Conservation (phyloP, 2,888 invertebrate genomes). For the Kuschelorhynchus macadamiae region DNA sequence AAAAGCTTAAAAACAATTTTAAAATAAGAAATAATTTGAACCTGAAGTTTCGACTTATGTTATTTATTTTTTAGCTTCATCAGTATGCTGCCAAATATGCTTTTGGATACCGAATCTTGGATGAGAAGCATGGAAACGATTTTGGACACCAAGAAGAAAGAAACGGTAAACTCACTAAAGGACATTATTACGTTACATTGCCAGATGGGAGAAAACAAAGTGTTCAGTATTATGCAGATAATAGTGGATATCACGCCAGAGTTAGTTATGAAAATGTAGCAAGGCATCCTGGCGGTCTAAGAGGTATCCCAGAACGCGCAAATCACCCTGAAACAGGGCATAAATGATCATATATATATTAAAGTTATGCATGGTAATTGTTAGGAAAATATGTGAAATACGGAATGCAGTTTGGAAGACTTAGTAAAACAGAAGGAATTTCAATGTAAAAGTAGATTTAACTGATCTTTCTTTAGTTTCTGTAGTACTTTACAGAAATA, state of each 20-base stretch:
- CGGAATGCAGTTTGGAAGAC: too few relatives aligned
- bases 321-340: too few relatives aligned
- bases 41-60: too few relatives aligned
- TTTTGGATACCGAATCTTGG: conserved; percentile 80
- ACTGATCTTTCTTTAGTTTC: too few relatives aligned
- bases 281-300: conserved; percentile 28
- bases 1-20: too few relatives aligned
- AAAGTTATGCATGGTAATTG: too few relatives aligned
- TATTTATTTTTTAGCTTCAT: conserved; percentile 55
- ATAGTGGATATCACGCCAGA: conserved; percentile 83
- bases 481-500: too few relatives aligned
- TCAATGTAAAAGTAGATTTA: too few relatives aligned
- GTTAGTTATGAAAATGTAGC: conserved; percentile 74
- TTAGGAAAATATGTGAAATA: too few relatives aligned
- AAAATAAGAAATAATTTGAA: too few relatives aligned
- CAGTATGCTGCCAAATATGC: conserved; percentile 69
- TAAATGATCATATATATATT: neutral
- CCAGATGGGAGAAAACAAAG: conserved; percentile 86
- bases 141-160: conserved; percentile 84
- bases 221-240: conserved; percentile 83
- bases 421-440: too few relatives aligned
- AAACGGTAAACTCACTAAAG: conserved; percentile 77
- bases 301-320: too few relatives aligned
- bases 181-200: conserved; percentile 82
- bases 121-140: conserved; percentile 80